Base-by-base conservation (phyloP, 2,888 invertebrate species). In the Clostera curtula region DNA sequence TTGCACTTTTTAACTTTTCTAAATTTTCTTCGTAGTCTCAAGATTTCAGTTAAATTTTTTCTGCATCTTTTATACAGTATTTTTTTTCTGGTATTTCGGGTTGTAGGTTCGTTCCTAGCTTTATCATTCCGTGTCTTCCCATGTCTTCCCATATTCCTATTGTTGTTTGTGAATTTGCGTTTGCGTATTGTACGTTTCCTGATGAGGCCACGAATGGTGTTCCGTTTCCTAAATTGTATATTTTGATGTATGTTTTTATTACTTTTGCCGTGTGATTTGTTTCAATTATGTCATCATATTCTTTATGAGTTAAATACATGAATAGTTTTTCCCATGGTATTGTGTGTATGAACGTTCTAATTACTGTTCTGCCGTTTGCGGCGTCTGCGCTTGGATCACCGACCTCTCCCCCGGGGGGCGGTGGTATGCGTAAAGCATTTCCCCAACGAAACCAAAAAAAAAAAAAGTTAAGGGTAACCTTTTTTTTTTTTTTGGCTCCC, bases 181-280 rank as follows among this genome's bases (percentile, higher is more conserved):
- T 45, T 18, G 37, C 41, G 18, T 38, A 40, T 16, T 11, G 16
- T 12, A 9, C 24, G 15, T 15, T 6, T 15, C 34, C 33, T 0
- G 41, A 27, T 17, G 40, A 29, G 8, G 44, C 31, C 7, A 45
- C 27, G 24, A 43, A 48, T n/a, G 43, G 38, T 21, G 44, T 48
- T 37, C 44, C 29, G 12, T 45, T 48, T 0, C 40, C 46, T n/a
- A 41, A 28, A 12, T 46, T 43, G 12, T 24, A 25, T 20, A 46
- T 43, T 37, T 42, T 42, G 5, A 43, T 25, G 2, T 25, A 11
- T 2, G 18, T 18, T 5, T 14, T 12, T 24, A 22, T 26, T n/a
- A 36, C 29, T 24, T 4, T n/a, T 9, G 37, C 33, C 4, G 28
- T 35, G 19, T 25, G 32, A 21, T 19, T 22, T 18, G 12, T 13